phyloP scores from a whole-genome alignment of 2,888 invertebrate genomes.

The Tenthredo scrophulariae region DNA sequence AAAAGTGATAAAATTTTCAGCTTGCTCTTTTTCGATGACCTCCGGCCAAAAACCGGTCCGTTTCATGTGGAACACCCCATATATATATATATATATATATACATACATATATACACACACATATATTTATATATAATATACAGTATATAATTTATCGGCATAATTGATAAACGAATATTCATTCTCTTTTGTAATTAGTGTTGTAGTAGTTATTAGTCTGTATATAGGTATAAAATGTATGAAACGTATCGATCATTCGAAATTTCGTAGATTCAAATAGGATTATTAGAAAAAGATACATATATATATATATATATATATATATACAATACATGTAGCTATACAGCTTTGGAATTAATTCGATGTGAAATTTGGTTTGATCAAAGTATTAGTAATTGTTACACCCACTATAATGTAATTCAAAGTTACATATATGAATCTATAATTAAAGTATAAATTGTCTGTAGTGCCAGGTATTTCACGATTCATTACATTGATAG shows the following conservation, averaged over 20 bases:
- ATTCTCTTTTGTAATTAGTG: constrained; percentile 8
- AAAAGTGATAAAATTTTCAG: too few relatives aligned
- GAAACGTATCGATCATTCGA: not conserved
- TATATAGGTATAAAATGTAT: not conserved
- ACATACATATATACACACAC: too few relatives aligned
- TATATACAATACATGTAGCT: not conserved
- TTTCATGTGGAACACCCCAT: too few relatives aligned
- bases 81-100: too few relatives aligned
- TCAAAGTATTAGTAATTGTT: not conserved
- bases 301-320: not conserved
- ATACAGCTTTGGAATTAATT: not conserved
- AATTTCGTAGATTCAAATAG: not conserved
- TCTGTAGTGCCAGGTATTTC: not conserved
- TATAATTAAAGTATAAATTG: not conserved
- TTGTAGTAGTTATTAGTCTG: constrained; percentile 1
- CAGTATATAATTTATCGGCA: constrained; percentile 8
- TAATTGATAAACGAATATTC: not conserved
- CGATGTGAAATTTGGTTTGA: not conserved
- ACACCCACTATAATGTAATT: not conserved
- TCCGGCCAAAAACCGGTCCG: too few relatives aligned
- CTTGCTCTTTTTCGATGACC: too few relatives aligned
- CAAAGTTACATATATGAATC: not conserved
- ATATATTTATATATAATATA: too few relatives aligned
- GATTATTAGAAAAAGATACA: not conserved
- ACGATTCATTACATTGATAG: not conserved